Percentiles rank a stretch among this genome's conserved stretches.
These are phyloP conservation scores for Heliopora coerulea DNA, from an alignment of 92 coral and sea anemone species.

Conservation along the genomic window DNA sequence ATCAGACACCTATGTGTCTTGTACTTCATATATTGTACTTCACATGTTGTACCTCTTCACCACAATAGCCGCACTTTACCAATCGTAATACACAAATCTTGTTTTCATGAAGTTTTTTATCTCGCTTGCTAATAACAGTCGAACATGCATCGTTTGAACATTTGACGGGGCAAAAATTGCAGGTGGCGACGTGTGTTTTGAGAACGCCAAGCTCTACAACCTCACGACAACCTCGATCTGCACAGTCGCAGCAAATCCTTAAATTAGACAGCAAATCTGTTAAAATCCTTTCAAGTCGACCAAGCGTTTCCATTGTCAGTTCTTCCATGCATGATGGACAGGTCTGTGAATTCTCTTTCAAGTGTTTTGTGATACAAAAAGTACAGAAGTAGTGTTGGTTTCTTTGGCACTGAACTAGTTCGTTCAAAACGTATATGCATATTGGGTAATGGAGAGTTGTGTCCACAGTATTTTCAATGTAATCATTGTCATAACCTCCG, in stretches of 20 bases:
- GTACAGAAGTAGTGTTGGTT: too few species aligned
- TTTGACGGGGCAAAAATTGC: constrained; percentile 47
- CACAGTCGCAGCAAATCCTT: constrained; percentile 45
- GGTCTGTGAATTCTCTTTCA: too few species aligned
- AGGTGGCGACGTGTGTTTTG: constrained; percentile 34
- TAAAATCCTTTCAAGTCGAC: not conserved
- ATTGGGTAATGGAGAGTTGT: too few species aligned
- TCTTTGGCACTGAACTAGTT: too few species aligned
- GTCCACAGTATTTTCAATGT: too few species aligned
- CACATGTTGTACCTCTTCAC: not conserved
- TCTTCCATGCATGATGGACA: too few species aligned
- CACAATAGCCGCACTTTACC: constrained; percentile 12
- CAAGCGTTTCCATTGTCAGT: constrained; percentile 14
- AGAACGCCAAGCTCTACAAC: constrained; percentile 48
- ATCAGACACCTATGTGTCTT: too few species aligned
- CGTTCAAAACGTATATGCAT: too few species aligned
- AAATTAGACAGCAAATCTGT: constrained; percentile 12
- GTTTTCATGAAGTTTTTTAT: constrained; percentile 42
- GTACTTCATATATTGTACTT: not conserved
- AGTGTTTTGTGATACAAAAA: too few species aligned
- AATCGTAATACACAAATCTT: constrained; percentile 3
- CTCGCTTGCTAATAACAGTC: constrained; percentile 37
- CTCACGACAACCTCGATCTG: constrained; percentile 45
- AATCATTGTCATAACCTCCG: too few species aligned
- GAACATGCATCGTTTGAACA: constrained; percentile 54